Evolutionary conservation across 2,888 invertebrate genomes (phyloP).

Genomic region (Leucania comma): DNA sequence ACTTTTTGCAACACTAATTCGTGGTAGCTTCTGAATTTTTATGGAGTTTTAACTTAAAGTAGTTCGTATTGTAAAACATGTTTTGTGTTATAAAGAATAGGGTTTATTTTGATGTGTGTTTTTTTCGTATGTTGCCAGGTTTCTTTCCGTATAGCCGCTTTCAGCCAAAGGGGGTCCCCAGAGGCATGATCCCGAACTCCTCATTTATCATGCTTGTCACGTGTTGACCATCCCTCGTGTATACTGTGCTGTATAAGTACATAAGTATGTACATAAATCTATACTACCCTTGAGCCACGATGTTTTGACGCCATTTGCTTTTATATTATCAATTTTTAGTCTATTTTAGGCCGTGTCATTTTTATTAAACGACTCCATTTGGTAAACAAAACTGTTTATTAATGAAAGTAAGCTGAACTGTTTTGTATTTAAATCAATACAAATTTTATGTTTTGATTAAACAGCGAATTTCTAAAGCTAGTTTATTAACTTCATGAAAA

Average conservation of each 20-base stretch:
- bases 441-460: constrained; percentile 31
- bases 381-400: background rate
- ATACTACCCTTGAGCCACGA: constrained; percentile 62
- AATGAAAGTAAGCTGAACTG: constrained; percentile 11
- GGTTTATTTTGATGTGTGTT: constrained; percentile 67
- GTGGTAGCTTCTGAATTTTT: constrained; percentile 81
- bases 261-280: constrained; percentile 72
- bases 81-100: constrained; percentile 64
- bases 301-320: constrained; percentile 56
- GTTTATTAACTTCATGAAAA: constrained; percentile 34
- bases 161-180: constrained; percentile 85
- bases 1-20: constrained; percentile 87
- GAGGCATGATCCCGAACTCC: constrained; percentile 88
- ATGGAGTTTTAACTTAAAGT: constrained; percentile 72
- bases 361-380: background rate
- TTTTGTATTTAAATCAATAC: constrained; percentile 2
- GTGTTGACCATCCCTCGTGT: constrained; percentile 89
- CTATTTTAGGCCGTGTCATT: background rate
- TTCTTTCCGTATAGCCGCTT: constrained; percentile 77
- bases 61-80: constrained; percentile 55
- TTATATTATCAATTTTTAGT: constrained; percentile 46
- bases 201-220: constrained; percentile 90
- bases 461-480: constrained; percentile 31
- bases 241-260: constrained; percentile 82
- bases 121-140: constrained; percentile 72